Conservation (phyloP, 2,113 vertebrate species). For the Neolamprologus variostigma region DNA sequence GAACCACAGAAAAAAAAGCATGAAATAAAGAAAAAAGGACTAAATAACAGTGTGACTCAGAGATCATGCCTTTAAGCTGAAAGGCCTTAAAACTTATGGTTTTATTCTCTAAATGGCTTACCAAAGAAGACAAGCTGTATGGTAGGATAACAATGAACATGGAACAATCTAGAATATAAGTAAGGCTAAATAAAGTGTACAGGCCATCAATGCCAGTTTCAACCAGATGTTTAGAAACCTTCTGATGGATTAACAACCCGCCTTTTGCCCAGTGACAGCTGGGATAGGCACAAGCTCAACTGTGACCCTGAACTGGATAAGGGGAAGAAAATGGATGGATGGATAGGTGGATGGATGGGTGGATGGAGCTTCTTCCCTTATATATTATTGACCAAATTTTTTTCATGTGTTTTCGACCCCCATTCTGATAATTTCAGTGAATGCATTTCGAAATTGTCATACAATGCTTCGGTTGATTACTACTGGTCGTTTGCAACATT, state of each 20-base stretch:
- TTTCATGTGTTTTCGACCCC: not conserved
- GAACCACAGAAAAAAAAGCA: not conserved
- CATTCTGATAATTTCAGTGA: conserved; percentile 13
- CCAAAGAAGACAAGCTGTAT: not conserved
- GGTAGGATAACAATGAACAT: not conserved
- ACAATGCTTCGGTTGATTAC: conserved; percentile 33
- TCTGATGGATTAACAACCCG: not conserved
- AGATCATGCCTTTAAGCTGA: not conserved
- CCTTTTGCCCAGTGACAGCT: not conserved
- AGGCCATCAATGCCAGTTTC: not conserved
- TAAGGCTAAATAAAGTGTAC: not conserved
- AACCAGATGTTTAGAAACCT: not conserved
- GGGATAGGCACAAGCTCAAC: rapidly evolving
- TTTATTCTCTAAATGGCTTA: not conserved
- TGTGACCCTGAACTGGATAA: not conserved
- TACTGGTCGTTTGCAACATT: conserved; percentile 25
- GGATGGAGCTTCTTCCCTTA: not conserved
- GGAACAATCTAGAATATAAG: not conserved
- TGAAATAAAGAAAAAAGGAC: not conserved
- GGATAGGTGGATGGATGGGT: rapidly evolving
- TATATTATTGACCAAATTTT: not conserved
- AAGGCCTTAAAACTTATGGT: not conserved
- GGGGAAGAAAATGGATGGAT: not conserved
- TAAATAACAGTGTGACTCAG: not conserved
- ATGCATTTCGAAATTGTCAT: conserved; percentile 2